Evolutionary conservation across 1,140 invertebrate species (phyloP).

Genomic region (Paraescarpia echinospica): DNA sequence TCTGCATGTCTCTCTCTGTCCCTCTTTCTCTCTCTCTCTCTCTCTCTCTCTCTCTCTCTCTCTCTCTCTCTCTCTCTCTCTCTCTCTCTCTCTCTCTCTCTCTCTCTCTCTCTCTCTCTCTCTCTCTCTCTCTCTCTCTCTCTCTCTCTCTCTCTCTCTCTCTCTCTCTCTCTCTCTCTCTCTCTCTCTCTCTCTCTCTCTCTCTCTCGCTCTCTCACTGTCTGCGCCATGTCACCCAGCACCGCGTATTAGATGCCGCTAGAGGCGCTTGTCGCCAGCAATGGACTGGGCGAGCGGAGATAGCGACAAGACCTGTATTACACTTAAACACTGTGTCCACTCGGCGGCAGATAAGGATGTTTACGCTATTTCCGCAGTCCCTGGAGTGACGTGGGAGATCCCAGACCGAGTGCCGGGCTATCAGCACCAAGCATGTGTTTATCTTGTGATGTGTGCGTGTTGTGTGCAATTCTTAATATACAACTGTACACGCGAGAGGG

Average conservation of each 20-base stretch:
- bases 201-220: too few species aligned
- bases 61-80: too few species aligned
- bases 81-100: too few species aligned
- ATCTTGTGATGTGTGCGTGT: background rate
- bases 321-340: background rate
- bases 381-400: background rate
- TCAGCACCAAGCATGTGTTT: background rate
- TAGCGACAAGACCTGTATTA: background rate
- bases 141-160: too few species aligned
- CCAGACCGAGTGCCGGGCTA: background rate
- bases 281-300: background rate
- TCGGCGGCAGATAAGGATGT: background rate
- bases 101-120: too few species aligned
- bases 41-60: too few species aligned
- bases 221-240: too few species aligned
- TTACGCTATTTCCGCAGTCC: background rate
- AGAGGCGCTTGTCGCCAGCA: background rate
- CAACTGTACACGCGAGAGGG: background rate
- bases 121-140: too few species aligned
- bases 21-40: too few species aligned
- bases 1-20: too few species aligned
- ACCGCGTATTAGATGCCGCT: background rate
- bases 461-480: background rate
- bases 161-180: too few species aligned
- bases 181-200: too few species aligned